These are phyloP conservation scores for Coleophora flavipennella DNA, from an alignment of 2,888 invertebrate genomes.

Conservation along the genomic window DNA sequence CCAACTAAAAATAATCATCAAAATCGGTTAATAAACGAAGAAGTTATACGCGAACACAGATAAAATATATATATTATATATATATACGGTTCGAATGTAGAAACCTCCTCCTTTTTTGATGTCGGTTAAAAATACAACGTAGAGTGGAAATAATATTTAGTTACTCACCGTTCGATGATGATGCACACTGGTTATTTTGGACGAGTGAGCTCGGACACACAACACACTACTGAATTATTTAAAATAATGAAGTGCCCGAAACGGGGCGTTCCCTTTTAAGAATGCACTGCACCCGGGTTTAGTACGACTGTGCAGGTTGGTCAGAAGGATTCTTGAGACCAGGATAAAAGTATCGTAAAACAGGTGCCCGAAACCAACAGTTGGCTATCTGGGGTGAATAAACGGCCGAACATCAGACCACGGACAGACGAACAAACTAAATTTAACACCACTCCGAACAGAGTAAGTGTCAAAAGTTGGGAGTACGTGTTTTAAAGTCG, in stretches of 20 bases:
- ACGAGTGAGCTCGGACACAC: slow-evolving; percentile 42
- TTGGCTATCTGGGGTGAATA: slow-evolving; percentile 26
- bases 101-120: no score
- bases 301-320: slow-evolving; percentile 66
- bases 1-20: no score
- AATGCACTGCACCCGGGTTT: slow-evolving; percentile 67
- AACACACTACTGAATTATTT: slow-evolving; percentile 66
- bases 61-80: no score
- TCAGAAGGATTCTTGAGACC: slow-evolving; percentile 49
- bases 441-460: slow-evolving; percentile 1
- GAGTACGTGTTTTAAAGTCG: no score
- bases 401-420: slow-evolving; percentile 24
- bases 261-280: slow-evolving; percentile 66
- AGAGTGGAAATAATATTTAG: no score
- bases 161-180: slow-evolving; percentile 43
- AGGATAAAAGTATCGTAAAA: slow-evolving; percentile 57
- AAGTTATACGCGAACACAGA: no score
- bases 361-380: slow-evolving; percentile 41
- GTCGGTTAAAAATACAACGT: no score
- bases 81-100: no score
- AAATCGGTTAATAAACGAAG: no score
- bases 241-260: slow-evolving; percentile 62
- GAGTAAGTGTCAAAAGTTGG: not conserved
- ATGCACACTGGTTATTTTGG: slow-evolving; percentile 27
- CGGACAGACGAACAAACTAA: slow-evolving; percentile 26